These are phyloP conservation scores for Conops quadrifasciatus DNA, from an alignment of 2,888 invertebrate genomes.

Conservation along the genomic window DNA sequence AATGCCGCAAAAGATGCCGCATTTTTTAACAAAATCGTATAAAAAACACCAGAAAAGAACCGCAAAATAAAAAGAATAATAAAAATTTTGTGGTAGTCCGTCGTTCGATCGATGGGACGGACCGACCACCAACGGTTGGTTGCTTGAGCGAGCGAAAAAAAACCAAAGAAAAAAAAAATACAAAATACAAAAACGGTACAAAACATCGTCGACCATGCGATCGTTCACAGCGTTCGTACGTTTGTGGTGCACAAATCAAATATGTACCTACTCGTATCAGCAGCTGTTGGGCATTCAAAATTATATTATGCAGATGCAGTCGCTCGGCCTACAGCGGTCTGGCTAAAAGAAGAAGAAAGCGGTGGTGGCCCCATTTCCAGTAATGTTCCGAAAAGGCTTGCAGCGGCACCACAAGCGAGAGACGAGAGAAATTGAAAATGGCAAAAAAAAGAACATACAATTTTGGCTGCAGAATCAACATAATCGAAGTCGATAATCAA, in stretches of 20 bases:
- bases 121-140: background rate
- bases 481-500: no score
- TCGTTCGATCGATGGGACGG: background rate
- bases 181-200: background rate
- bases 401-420: no score
- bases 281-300: background rate
- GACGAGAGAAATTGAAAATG: no score
- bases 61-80: background rate
- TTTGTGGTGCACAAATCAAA: background rate
- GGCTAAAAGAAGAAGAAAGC: background rate
- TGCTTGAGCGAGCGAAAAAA: background rate
- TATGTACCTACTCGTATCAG: background rate
- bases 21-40: slow-evolving; percentile 3
- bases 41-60: background rate
- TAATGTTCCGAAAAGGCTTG: no score
- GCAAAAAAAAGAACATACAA: no score
- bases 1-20: slow-evolving; percentile 31
- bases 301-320: background rate
- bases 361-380: no score
- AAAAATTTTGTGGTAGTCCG: background rate
- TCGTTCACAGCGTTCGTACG: background rate
- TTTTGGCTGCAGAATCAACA: no score
- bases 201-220: background rate
- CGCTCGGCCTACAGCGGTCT: background rate
- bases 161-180: background rate